Percentiles rank a stretch among this genome's conserved stretches.
Evolutionary conservation across 53 echinoderm and acorn worm species (phyloP).

Genomic region (Crossaster papposus): DNA sequence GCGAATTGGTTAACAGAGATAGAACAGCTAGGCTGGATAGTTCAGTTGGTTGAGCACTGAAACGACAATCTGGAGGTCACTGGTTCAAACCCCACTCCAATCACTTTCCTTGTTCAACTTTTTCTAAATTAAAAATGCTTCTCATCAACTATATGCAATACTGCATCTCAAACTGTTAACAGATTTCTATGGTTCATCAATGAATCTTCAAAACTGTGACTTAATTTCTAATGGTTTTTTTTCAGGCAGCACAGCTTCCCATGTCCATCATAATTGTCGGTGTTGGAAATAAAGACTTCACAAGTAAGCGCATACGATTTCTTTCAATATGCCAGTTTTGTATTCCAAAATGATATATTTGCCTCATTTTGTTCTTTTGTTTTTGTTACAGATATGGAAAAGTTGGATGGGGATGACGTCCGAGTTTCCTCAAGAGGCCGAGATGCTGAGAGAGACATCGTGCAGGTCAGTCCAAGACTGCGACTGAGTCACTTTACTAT

Average conservation of each 20-base stretch:
- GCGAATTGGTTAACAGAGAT: too few relatives aligned
- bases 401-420: conserved; percentile 89
- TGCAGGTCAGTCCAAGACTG: conserved; percentile 71
- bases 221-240: background rate
- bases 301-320: conserved; percentile 63
- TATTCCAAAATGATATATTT: too few relatives aligned
- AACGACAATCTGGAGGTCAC: too few relatives aligned
- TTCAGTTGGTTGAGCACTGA: too few relatives aligned
- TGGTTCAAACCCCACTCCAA: too few relatives aligned
- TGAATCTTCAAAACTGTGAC: too few relatives aligned
- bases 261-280: conserved; percentile 97
- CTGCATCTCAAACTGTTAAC: background rate
- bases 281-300: conserved; percentile 90
- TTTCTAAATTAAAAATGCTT: background rate
- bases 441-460: conserved; percentile 80
- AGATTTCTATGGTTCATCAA: background rate
- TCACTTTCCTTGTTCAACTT: too few relatives aligned
- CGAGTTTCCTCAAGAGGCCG: conserved; percentile 74
- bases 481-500: too few relatives aligned
- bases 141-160: background rate
- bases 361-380: background rate
- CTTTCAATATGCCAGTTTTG: too few relatives aligned
- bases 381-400: conserved; percentile 81
- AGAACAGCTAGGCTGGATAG: too few relatives aligned
- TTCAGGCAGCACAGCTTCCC: conserved; percentile 78